phyloP scores from a whole-genome alignment of 2,888 invertebrate genomes.

The Sphaerophoria taeniata region DNA sequence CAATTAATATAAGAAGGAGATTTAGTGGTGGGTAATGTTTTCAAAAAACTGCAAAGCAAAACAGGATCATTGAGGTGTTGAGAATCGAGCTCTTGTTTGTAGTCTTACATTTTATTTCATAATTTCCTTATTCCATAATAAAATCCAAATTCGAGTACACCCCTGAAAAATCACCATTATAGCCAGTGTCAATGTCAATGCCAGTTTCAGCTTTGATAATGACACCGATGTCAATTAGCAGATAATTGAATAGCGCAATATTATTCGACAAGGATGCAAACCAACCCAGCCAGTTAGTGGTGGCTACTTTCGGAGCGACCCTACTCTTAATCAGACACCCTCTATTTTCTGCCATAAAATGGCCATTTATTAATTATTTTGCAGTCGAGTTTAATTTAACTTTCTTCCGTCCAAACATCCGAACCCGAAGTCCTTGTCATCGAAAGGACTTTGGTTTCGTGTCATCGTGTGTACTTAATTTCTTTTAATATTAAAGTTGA shows the following conservation, averaged over 20 bases:
- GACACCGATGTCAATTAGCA: slow-evolving; percentile 65
- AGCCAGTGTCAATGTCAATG: slow-evolving; percentile 34
- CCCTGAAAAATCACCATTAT: background rate
- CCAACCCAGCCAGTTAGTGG: background rate
- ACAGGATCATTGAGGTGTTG: no score
- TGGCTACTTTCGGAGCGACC: background rate
- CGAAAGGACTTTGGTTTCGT: slow-evolving; percentile 28
- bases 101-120: no score
- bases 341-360: slow-evolving; percentile 25
- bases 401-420: slow-evolving; percentile 20
- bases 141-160: no score
- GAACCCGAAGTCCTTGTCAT: background rate
- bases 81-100: no score
- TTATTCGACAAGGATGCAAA: slow-evolving; percentile 25
- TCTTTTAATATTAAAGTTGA: background rate
- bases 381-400: slow-evolving; percentile 53
- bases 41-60: no score
- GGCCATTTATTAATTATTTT: slow-evolving; percentile 54
- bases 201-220: slow-evolving; percentile 50
- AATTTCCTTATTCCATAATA: no score
- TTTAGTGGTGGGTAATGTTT: no score
- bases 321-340: slow-evolving; percentile 13
- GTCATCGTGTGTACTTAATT: slow-evolving; percentile 1
- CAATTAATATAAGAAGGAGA: no score
- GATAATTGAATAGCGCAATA: slow-evolving; percentile 38